Percentiles rank a stretch among this genome's conserved stretches.
These are phyloP conservation scores for Dascyllus trimaculatus DNA, from an alignment of 2,113 vertebrate species.

Conservation along the genomic window DNA sequence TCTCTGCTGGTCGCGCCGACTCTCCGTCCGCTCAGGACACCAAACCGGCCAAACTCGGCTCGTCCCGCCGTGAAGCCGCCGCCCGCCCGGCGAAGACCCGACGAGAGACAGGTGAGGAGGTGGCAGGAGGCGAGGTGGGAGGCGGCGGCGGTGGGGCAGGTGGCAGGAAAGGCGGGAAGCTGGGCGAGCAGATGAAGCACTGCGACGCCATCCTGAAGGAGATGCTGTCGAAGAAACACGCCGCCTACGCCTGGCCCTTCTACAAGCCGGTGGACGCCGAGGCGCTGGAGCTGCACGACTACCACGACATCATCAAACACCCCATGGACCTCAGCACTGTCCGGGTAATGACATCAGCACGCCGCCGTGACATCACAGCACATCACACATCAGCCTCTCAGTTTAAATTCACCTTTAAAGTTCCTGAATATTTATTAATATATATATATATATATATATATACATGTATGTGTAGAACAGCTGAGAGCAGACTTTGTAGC, in stretches of 20 bases:
- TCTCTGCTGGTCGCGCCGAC: slow-evolving; percentile 93
- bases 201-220: slow-evolving; percentile 97
- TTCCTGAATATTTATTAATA: too few species aligned
- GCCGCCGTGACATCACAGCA: too few species aligned
- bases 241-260: slow-evolving; percentile 98
- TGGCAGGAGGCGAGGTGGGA: slow-evolving; percentile 85
- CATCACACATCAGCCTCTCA: too few species aligned
- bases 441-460: too few species aligned
- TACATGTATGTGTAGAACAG: too few species aligned
- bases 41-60: slow-evolving; percentile 92
- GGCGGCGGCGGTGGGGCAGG: slow-evolving; percentile 77
- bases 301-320: slow-evolving; percentile 99
- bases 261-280: slow-evolving; percentile 98
- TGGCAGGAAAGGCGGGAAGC: slow-evolving; percentile 87
- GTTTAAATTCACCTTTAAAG: too few species aligned
- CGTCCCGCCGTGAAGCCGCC: slow-evolving; percentile 89
- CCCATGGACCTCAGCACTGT: slow-evolving; percentile 99
- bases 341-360: slow-evolving; percentile 71
- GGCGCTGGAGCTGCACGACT: slow-evolving; percentile 97
- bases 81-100: slow-evolving; percentile 94
- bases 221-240: slow-evolving; percentile 99
- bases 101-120: slow-evolving; percentile 91
- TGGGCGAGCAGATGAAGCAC: slow-evolving; percentile 95
- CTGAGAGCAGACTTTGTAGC: too few species aligned
- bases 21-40: slow-evolving; percentile 89